These are phyloP conservation scores for Leucophenga varia DNA, from an alignment of 1,140 invertebrate species.

Conservation along the genomic window DNA sequence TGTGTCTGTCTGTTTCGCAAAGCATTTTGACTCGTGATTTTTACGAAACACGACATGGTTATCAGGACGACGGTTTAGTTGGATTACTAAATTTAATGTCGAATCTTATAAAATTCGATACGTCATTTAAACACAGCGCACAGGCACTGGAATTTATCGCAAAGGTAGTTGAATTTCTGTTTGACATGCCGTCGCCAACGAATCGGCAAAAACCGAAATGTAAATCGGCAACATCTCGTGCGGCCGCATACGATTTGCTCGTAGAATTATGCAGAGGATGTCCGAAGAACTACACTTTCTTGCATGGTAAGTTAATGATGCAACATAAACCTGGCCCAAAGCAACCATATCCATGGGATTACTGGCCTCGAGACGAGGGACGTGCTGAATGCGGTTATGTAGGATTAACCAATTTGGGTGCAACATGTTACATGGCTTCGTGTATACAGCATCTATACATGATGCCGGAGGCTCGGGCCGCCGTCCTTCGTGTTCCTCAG, in stretches of 20 bases:
- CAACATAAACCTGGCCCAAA: slow-evolving; percentile 85
- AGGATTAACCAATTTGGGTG: slow-evolving; percentile 90
- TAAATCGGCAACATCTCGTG: slow-evolving; percentile 84
- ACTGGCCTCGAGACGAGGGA: slow-evolving; percentile 95
- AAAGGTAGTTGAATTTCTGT: slow-evolving; percentile 83
- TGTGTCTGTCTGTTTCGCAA: slow-evolving; percentile 74
- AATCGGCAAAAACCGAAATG: slow-evolving; percentile 88
- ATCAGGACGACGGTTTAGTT: slow-evolving; percentile 88
- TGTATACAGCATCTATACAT: slow-evolving; percentile 96
- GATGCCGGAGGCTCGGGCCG: slow-evolving; percentile 87
- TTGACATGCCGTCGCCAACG: slow-evolving; percentile 83
- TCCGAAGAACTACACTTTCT: slow-evolving; percentile 80
- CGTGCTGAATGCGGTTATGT: slow-evolving; percentile 92
- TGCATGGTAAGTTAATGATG: slow-evolving; percentile 78
- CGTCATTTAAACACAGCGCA: slow-evolving; percentile 79
- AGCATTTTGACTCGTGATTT: slow-evolving; percentile 77
- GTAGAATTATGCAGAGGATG: slow-evolving; percentile 83
- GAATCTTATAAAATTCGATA: slow-evolving; percentile 84
- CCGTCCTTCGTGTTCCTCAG: slow-evolving; percentile 68
- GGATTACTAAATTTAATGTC: slow-evolving; percentile 84
- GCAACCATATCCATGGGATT: slow-evolving; percentile 91
- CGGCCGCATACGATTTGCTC: slow-evolving; percentile 86
- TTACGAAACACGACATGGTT: slow-evolving; percentile 76
- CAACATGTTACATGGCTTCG: slow-evolving; percentile 96
- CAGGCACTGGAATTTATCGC: slow-evolving; percentile 73